Base-by-base conservation (phyloP, 1,140 invertebrate species). In the Drosophila tani region DNA sequence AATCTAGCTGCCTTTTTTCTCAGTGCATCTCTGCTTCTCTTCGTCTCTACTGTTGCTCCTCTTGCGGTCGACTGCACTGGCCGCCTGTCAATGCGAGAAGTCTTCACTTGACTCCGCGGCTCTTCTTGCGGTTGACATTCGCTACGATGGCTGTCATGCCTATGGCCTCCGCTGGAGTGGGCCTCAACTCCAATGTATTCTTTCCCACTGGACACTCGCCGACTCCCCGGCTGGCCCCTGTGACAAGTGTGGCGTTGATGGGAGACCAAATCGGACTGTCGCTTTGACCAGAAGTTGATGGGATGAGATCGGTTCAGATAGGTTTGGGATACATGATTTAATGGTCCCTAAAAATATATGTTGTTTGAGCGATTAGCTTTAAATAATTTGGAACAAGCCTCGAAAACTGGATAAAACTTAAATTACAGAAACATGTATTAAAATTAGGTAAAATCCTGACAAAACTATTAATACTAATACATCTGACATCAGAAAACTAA, bases 101-200 rank as follows among this genome's bases (percentile, higher is more conserved):
- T 57, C 75, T 71, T 79, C 68, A 66, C 84, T 84, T 66, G 67
- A 63, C 77, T 81, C 45, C 43, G 62, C 59, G 41, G 53, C 66
- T 58, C 64, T 50, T 59, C 75, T 84, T 88, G 81, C 50, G 85
- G 81, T 84, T 79, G 74, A 88, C 85, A 84, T 68, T 63, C 49
- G 47, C 59, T 53, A 55, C 73, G 62, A 70, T 55, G 69, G 45
- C 58, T 64, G 79, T 69, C 75, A 62, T 68, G 65, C 50, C 75
- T 57, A 78, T 78, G 75, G 75, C 75, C 65, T 78, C 73, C 17
- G 17, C 55, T 43, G 45, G 38, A 38, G 43, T 49, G 38, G 47
- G 19, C 12, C 9, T n/a, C 53, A n/a, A 15, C 17, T 56, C 19
- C 12, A 29, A 11, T 5, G 21, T 4, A 24, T 21, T 32, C 46